Percentiles rank a stretch among this genome's conserved stretches.
Evolutionary conservation across 2,113 vertebrate species (phyloP).

Genomic region (Cyphomyrus discorhynchus): DNA sequence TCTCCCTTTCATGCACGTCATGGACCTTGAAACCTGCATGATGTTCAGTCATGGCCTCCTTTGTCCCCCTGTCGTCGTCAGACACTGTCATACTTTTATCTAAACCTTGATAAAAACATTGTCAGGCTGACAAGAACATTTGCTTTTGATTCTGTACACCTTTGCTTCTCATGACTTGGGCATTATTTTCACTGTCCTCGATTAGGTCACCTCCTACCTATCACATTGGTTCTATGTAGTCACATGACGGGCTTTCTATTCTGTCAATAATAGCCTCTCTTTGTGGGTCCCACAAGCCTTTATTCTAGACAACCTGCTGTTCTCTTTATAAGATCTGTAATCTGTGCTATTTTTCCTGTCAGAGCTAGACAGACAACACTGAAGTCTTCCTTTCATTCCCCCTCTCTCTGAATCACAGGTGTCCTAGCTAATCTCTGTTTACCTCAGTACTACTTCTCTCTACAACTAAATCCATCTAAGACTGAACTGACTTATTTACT

Average conservation of each 20-base stretch:
- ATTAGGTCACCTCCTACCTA: neutral
- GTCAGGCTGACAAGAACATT: neutral
- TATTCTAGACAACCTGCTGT: neutral
- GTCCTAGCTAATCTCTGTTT: neutral
- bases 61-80: neutral
- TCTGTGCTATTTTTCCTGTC: neutral
- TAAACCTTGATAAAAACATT: neutral
- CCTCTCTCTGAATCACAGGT: neutral
- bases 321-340: neutral
- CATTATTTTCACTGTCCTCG: neutral
- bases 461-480: neutral
- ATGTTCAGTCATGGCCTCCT: neutral
- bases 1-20: neutral
- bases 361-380: neutral
- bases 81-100: neutral
- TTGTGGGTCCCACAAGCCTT: neutral
- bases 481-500: constrained; percentile 8
- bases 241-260: neutral
- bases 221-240: neutral
- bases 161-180: neutral
- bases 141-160: neutral
- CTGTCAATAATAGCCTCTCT: neutral
- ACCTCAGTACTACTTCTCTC: neutral
- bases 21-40: neutral
- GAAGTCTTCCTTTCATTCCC: neutral